Base-by-base conservation (phyloP, 2,888 invertebrate species). In the Metallyticus violacea region DNA sequence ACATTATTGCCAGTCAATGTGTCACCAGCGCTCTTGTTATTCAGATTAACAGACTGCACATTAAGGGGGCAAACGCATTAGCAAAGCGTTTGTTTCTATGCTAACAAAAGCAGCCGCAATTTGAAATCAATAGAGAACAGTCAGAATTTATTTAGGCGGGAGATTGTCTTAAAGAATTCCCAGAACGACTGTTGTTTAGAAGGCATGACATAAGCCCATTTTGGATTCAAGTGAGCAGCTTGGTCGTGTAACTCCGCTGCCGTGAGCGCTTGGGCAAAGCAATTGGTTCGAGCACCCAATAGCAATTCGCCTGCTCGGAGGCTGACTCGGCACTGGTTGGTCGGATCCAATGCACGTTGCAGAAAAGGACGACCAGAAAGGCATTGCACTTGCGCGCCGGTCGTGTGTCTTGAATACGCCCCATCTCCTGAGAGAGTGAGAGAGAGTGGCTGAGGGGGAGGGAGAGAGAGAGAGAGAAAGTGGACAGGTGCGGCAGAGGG, bases 361-460 rank as follows among this genome's bases (percentile, higher is more conserved):
- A 83, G 83, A 83, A 83, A 83, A 83, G 77, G 83, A 83, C 76
- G 83, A 77, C 83, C 76, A 83, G 83, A 27, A 83, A 27, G n/a
- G 7, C 28, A 77, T 26, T 28, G 77, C 77, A 77, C 77, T 77
- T 83, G 77, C 77, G 77, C 77, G 77, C 77, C 25, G n/a, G 62
- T 7, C 81, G 15, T 62, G 15, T 3, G 83, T 83, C 83, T 83
- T 83, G 83, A 77, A 76, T 27, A 77, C 76, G 77, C 77, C 83
- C 83, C 83, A 83, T 82, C 83, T n/a, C 25, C 26, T 27, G 27
- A 25, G 77, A 83, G 40, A 83, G 83, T 27, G 27, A 7, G 27
- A 25, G 77, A 83, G 40, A 83, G 83, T 27, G 27, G 2, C 5
- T 25, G 77, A 2, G 15, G 28, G 77, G 77, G 26, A 82, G 82